A percentile compares a stretch with the other conserved stretches of the same genome.
Conservation (phyloP, 2,888 invertebrate species). For the Isotomurus palustris region DNA sequence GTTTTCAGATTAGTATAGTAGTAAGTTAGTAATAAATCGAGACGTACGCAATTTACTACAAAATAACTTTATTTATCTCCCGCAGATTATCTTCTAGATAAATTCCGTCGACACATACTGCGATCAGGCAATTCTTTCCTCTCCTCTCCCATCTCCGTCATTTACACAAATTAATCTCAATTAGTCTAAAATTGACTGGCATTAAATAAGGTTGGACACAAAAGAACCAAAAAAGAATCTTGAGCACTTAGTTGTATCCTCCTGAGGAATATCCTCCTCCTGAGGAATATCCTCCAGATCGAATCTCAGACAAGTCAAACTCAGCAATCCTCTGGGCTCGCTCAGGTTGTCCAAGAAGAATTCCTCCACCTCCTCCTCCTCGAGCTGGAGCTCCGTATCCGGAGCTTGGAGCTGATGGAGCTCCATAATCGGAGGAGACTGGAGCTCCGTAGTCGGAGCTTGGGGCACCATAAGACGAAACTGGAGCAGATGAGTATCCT, state of each 20-base stretch:
- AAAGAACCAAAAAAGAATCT: too few species aligned
- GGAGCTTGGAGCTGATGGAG: not conserved
- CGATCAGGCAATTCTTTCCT: too few species aligned
- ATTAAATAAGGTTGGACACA: too few species aligned
- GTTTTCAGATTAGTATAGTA: too few species aligned
- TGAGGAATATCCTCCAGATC: constrained; percentile 1
- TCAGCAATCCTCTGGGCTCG: constrained; percentile 20
- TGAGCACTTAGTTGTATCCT: constrained; percentile 19
- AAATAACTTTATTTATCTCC: too few species aligned
- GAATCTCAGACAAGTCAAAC: constrained; percentile 4
- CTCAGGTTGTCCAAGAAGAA: constrained; percentile 18
- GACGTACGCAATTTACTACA: too few species aligned
- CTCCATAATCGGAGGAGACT: constrained; percentile 2
- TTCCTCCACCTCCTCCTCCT: not conserved
- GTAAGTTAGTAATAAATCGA: too few species aligned
- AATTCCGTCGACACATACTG: too few species aligned
- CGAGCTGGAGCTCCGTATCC: constrained; percentile 11
- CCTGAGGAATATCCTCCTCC: constrained; percentile 8
- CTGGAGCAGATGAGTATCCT: not conserved
- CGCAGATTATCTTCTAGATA: too few species aligned
- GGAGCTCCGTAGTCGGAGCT: constrained; percentile 1
- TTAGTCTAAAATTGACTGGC: too few species aligned
- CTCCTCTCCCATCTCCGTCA: too few species aligned
- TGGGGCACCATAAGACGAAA: constrained; percentile 11
- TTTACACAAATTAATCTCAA: too few species aligned